These are phyloP conservation scores for Chloroceryle inda DNA, from an alignment of 2,797 vertebrate species.

Conservation along the genomic window DNA sequence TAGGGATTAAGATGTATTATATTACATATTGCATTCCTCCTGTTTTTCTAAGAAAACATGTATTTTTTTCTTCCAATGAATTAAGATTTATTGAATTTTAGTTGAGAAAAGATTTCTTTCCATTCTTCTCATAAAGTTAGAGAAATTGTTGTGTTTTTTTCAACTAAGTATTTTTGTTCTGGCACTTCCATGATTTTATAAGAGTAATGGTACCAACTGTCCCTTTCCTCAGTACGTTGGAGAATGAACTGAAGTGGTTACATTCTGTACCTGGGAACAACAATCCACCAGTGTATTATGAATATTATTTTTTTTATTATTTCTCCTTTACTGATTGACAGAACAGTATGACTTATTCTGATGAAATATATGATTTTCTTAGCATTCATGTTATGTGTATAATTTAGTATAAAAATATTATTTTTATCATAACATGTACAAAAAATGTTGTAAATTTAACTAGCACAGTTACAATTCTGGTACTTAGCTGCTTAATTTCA, in stretches of 20 bases:
- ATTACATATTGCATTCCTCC: not conserved
- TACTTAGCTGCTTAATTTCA: not conserved
- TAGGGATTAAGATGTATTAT: not conserved
- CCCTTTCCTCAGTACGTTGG: not conserved
- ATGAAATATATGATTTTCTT: not conserved
- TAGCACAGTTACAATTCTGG: not conserved
- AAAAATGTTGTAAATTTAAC: not conserved
- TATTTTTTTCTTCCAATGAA: not conserved
- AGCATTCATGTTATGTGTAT: not conserved
- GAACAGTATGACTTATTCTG: not conserved
- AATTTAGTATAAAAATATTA: not conserved
- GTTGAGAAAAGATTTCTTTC: conserved; percentile 8
- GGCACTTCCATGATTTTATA: not conserved
- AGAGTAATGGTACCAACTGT: not conserved
- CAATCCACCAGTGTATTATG: not conserved
- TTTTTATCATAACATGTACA: not conserved
- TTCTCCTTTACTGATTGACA: not conserved
- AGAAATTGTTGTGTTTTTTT: not conserved
- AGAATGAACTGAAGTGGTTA: not conserved
- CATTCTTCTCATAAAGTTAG: not conserved
- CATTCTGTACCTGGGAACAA: not conserved
- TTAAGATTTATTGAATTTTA: conserved; percentile 32
- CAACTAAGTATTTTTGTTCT: not conserved
- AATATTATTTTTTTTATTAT: not conserved
- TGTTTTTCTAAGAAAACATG: not conserved